Base-by-base conservation (phyloP, 2,888 invertebrate species). In the Melinaea marsaeus region DNA sequence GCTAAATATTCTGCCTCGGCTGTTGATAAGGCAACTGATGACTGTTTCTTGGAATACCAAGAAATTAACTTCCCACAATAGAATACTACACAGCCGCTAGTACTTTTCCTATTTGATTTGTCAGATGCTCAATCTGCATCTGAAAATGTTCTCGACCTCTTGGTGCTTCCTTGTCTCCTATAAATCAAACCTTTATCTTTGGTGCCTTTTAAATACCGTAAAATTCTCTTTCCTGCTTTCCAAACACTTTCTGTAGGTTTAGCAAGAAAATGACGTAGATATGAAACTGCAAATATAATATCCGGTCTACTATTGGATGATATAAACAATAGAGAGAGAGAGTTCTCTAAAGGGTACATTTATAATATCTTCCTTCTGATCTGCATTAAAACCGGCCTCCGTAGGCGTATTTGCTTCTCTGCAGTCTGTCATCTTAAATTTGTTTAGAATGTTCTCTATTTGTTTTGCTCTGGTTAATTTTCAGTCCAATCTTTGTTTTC, bases 1-100 rank as follows among this genome's bases (percentile, higher is more conserved):
- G 57, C 57, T 35, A 57, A 3, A 13, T 57, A 58, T 13, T 58
- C 58, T 9, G 51, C 58, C 48, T 58, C 51, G n/a, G 58, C 35
- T 3, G 48, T n/a, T 3, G 48, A 48, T 13, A 58, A 33, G 13
- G 58, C 9, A 13, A 58, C 58, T 32, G 48, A 34, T 34, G 32
- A 13, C 48, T 58, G 58, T 35, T 58, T 58, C 35, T 13, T 47
- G n/a, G 58, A 58, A 6, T n/a, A 33, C 58, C 51, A 58, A 6
- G 13, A 42, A n/a, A n/a, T n/a, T n/a, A n/a, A n/a, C n/a, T n/a
- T n/a, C n/a, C n/a, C n/a, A n/a, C n/a, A n/a, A n/a, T n/a, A n/a
- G n/a, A n/a, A n/a, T n/a, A n/a, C n/a, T n/a, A n/a, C n/a, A n/a
- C n/a, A n/a, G n/a, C n/a, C n/a, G n/a, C n/a, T n/a, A n/a, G n/a